Base-by-base conservation (phyloP, 2,888 invertebrate species). In the Sturmia bella region DNA sequence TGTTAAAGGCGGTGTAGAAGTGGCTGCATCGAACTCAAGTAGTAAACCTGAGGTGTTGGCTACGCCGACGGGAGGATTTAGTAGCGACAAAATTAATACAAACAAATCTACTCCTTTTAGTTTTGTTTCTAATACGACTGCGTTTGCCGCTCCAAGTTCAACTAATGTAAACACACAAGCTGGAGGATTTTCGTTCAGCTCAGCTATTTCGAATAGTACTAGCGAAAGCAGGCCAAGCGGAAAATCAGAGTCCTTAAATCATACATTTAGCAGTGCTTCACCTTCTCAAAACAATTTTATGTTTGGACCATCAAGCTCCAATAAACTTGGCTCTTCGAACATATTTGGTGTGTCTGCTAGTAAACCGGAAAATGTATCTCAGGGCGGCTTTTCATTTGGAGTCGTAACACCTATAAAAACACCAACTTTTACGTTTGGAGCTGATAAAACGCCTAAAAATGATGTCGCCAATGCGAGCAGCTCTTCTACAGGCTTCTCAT, bases 361-460 rank as follows among this genome's bases (percentile, higher is more conserved):
- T 21, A 80, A 84, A 5, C 77, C 80, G 9, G 84, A 84, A 27
- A 75, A 75, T 4, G 4, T 59, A 66, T n/a, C 70, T 32, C 37
- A 84, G 0, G 85, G 86, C 6, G 86, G 85, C 2, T 88, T 89
- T 32, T 76, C 87, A 17, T 85, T 86, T 81, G 75, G 66, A 17
- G 32, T 74, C 7, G 32, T 48, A 12, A 12, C 73, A 15, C 12
- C 52, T 12, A 9, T 68, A 27, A 74, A 57, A 39, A 9, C 37
- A 24, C 48, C 54, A 56, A 45, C 83, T 48, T 78, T 81, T 77
- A 52, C 19, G 9, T 88, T 88, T 52, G 85, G 85, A 12, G 69
- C 72, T 3, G 24, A 45, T 17, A 80, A 64, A 39, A n/a, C 61
- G 15, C 13, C 73, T 27, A 27, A 15, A 11, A 57, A 50, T 11